Conservation (phyloP, 2,113 vertebrate genomes). For the Eudorcas thomsonii region DNA sequence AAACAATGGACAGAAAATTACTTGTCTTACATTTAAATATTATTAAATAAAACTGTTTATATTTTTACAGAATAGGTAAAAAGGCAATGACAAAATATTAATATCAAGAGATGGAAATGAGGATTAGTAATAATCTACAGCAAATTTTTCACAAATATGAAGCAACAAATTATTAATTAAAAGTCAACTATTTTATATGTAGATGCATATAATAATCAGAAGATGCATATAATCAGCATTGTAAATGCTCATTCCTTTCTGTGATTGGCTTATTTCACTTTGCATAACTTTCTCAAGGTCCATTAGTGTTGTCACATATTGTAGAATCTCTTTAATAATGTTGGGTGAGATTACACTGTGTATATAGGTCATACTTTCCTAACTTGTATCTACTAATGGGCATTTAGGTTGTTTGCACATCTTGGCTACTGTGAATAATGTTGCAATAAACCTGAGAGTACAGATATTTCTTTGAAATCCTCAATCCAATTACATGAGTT, state of each 20-base stretch:
- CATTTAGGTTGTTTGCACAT: background rate
- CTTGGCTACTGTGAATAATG: background rate
- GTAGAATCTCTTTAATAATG: background rate
- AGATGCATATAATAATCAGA: background rate
- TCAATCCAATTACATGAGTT: background rate
- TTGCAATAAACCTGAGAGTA: background rate
- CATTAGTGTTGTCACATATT: background rate
- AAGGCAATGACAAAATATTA: background rate
- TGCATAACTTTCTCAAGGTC: background rate
- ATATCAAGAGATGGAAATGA: background rate
- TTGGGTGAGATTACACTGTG: background rate
- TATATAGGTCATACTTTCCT: background rate
- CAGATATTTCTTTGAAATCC: background rate
- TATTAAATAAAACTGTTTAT: background rate
- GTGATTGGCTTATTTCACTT: background rate
- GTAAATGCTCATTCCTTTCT: background rate
- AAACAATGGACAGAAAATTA: background rate
- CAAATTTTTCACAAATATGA: background rate
- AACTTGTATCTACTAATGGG: background rate
- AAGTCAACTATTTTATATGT: background rate
- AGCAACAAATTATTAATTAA: background rate
- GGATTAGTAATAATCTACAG: background rate
- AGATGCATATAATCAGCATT: background rate
- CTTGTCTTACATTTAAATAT: background rate
- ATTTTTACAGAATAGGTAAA: background rate